Conservation (phyloP, 2,888 invertebrate species). For the Plusia festucae region DNA sequence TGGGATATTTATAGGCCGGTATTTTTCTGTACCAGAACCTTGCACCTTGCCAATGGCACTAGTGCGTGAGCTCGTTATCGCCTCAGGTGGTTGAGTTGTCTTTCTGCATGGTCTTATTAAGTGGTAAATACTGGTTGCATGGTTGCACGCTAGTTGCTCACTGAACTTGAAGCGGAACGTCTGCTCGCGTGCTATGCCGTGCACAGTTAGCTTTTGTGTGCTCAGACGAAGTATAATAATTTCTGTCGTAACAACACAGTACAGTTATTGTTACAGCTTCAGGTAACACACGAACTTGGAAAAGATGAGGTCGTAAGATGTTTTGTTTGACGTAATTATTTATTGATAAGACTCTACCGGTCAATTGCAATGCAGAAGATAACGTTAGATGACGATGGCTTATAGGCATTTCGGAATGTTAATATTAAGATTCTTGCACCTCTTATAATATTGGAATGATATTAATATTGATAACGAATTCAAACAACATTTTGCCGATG, state of each 20-base stretch:
- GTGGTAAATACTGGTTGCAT: conserved; percentile 42
- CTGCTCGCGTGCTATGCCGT: conserved; percentile 49
- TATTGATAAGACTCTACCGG: conserved; percentile 4
- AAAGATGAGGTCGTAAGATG: conserved; percentile 10
- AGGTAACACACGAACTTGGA: conserved; percentile 17
- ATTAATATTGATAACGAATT: too few species aligned
- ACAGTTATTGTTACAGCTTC: conserved; percentile 45
- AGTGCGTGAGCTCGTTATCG: neutral
- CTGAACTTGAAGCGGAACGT: conserved; percentile 54
- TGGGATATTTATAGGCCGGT: too few species aligned
- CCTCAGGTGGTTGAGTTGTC: neutral
- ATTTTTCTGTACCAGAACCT: neutral
- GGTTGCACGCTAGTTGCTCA: conserved; percentile 47
- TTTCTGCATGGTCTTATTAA: conserved; percentile 25
- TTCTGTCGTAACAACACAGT: conserved; percentile 41
- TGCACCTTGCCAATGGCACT: neutral
- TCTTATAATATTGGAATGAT: too few species aligned
- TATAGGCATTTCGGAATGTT: neutral
- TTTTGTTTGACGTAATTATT: conserved; percentile 7
- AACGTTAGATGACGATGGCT: too few species aligned
- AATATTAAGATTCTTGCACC: too few species aligned
- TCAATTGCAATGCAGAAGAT: neutral
- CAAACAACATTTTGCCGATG: too few species aligned
- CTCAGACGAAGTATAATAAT: conserved; percentile 53
- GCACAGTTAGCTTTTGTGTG: conserved; percentile 56